Evolutionary conservation across 2,888 invertebrate genomes (phyloP).

Genomic region (Rhabditophanes sp.): DNA sequence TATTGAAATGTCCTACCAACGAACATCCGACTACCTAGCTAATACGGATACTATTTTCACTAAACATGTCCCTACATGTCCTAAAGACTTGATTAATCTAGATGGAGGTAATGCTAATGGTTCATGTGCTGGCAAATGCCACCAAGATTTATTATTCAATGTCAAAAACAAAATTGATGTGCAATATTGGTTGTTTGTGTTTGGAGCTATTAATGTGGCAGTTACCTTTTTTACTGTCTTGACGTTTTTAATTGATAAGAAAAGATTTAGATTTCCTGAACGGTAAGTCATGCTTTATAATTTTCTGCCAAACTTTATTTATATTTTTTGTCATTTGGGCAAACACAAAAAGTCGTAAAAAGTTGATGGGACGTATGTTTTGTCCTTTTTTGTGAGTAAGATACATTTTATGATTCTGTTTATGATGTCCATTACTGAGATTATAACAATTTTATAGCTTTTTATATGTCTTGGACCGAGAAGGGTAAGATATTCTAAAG

Average conservation of each 20-base stretch:
- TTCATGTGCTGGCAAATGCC: conserved; percentile 31
- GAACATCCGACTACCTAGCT: conserved; percentile 51
- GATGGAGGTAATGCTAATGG: conserved; percentile 27
- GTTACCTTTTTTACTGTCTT: conserved; percentile 66
- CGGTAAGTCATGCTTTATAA: conserved; percentile 49
- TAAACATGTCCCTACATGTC: conserved; percentile 18
- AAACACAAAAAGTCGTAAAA: too few relatives aligned
- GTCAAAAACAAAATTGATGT: conserved; percentile 9
- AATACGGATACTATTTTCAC: too few relatives aligned
- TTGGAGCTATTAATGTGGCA: conserved; percentile 72
- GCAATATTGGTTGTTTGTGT: conserved; percentile 71
- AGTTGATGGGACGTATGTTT: too few relatives aligned
- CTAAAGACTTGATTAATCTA: conserved; percentile 29
- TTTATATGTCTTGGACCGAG: too few relatives aligned
- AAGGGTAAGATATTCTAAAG: too few relatives aligned
- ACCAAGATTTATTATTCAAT: conserved; percentile 12
- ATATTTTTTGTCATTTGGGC: too few relatives aligned
- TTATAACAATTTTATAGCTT: too few relatives aligned
- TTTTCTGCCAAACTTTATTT: too few relatives aligned
- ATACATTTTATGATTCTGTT: too few relatives aligned
- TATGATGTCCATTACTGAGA: too few relatives aligned
- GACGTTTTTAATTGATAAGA: conserved; percentile 82
- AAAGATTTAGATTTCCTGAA: conserved; percentile 89
- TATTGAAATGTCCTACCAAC: conserved; percentile 25
- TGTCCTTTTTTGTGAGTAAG: too few relatives aligned